A percentile compares a stretch with the other conserved stretches of the same genome.
phyloP scores from a whole-genome alignment of 2,888 invertebrate genomes.

The Nephrotoma guestfalica region DNA sequence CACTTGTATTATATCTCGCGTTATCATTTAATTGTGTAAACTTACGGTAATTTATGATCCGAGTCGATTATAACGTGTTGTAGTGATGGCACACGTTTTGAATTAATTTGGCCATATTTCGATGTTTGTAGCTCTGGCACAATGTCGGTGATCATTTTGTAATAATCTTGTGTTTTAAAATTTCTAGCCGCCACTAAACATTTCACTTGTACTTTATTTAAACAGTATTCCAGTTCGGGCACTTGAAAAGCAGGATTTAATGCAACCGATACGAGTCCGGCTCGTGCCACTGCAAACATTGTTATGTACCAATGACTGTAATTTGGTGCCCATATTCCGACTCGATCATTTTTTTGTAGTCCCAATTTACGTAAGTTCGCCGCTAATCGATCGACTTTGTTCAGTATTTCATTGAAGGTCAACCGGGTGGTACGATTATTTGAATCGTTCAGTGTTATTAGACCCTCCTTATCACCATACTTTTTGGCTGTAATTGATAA shows the following conservation, averaged over 20 bases:
- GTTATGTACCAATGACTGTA: slow-evolving; percentile 58
- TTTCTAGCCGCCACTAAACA: slow-evolving; percentile 47
- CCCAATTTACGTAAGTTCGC: slow-evolving; percentile 57
- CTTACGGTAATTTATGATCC: slow-evolving; percentile 34
- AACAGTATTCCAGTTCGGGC: slow-evolving; percentile 52
- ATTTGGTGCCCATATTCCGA: slow-evolving; percentile 74
- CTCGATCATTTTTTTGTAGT: slow-evolving; percentile 50
- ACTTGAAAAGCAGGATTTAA: slow-evolving; percentile 62
- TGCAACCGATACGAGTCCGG: slow-evolving; percentile 54
- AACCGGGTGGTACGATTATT: slow-evolving; percentile 23
- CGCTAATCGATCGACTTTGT: slow-evolving; percentile 48
- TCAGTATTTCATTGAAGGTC: slow-evolving; percentile 37
- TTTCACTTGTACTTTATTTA: slow-evolving; percentile 54
- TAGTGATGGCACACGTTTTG: slow-evolving; percentile 34
- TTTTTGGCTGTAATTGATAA: slow-evolving; percentile 36
- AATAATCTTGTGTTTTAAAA: slow-evolving; percentile 51
- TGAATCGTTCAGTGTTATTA: slow-evolving; percentile 41
- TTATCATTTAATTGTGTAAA: slow-evolving; percentile 8
- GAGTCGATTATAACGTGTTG: slow-evolving; percentile 42
- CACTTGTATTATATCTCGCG: background rate
- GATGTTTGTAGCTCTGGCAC: slow-evolving; percentile 40
- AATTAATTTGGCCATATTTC: slow-evolving; percentile 34
- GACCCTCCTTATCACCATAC: slow-evolving; percentile 39
- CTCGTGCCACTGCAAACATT: slow-evolving; percentile 53
- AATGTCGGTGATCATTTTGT: slow-evolving; percentile 42